phyloP scores from a whole-genome alignment of 2,888 invertebrate species.

The Malthinus seriepunctatus region DNA sequence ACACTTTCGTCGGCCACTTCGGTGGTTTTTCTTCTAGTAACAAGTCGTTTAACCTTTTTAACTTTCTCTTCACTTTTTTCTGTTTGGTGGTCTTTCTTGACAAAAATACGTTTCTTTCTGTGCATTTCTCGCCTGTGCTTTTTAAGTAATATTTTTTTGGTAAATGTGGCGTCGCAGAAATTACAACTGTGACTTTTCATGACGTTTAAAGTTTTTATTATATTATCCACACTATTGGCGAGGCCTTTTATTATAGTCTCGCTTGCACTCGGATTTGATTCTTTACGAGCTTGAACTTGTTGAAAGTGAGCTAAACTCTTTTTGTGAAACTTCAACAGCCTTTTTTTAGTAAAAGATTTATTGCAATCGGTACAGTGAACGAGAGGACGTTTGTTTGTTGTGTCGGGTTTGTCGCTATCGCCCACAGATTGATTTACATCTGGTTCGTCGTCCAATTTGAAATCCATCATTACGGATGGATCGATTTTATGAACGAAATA shows the following conservation, averaged over 20 bases:
- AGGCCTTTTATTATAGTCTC: slow-evolving; percentile 16
- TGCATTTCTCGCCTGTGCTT: slow-evolving; percentile 18
- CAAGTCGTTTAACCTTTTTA: too few species aligned
- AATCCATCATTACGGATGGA: background rate
- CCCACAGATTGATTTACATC: background rate
- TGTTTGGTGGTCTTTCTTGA: background rate
- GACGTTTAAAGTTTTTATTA: slow-evolving; percentile 13
- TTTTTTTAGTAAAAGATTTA: slow-evolving; percentile 11
- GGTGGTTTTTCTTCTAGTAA: too few species aligned
- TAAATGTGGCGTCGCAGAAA: slow-evolving; percentile 8
- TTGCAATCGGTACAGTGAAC: slow-evolving; percentile 12
- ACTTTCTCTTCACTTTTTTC: background rate
- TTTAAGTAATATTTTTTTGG: slow-evolving; percentile 13
- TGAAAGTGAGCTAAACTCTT: slow-evolving; percentile 24
- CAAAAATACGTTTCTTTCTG: background rate
- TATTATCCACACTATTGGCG: slow-evolving; percentile 13
- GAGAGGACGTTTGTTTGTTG: background rate
- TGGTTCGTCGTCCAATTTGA: too few species aligned
- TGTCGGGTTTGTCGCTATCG: background rate
- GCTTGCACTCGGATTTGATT: background rate
- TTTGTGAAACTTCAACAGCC: slow-evolving; percentile 14
- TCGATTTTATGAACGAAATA: slow-evolving; percentile 10
- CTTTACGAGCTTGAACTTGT: slow-evolving; percentile 11
- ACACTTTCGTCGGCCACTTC: too few species aligned
- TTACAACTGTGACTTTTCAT: slow-evolving; percentile 17